These are phyloP conservation scores for Aelia acuminata DNA, from an alignment of 2,888 invertebrate genomes.

Conservation along the genomic window DNA sequence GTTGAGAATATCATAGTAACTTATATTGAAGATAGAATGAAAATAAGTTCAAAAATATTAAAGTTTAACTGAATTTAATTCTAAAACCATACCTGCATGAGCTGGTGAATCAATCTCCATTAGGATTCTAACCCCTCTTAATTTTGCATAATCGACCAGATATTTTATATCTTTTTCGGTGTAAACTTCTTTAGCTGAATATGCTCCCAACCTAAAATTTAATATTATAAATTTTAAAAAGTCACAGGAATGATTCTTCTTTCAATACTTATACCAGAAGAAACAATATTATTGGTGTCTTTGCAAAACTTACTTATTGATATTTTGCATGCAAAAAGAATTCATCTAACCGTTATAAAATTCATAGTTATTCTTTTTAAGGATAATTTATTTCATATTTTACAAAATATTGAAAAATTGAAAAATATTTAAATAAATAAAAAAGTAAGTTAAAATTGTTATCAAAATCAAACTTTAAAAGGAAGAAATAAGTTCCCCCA, in stretches of 20 bases:
- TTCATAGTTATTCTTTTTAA: too few species aligned
- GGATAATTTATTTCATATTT: too few species aligned
- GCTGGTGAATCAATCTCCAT: conserved; percentile 93
- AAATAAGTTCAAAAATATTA: background rate
- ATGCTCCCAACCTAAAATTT: conserved; percentile 79
- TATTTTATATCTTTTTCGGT: conserved; percentile 75
- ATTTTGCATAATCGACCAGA: conserved; percentile 82
- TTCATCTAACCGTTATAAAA: too few species aligned
- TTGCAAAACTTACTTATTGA: too few species aligned
- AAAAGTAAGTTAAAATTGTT: too few species aligned
- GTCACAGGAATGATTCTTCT: background rate
- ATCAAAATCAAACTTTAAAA: too few species aligned
- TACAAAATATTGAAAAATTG: too few species aligned
- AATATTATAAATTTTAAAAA: background rate
- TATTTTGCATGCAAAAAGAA: too few species aligned
- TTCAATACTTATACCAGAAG: background rate
- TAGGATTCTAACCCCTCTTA: conserved; percentile 86
- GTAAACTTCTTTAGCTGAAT: conserved; percentile 79
- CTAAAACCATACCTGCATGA: conserved; percentile 75
- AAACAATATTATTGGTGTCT: too few species aligned
- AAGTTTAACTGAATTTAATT: background rate
- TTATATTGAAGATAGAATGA: background rate
- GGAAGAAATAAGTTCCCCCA: too few species aligned
- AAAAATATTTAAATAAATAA: too few species aligned
- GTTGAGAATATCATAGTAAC: background rate